phyloP scores from a whole-genome alignment of 2,888 invertebrate genomes.

The Tuberolachnus salignus region DNA sequence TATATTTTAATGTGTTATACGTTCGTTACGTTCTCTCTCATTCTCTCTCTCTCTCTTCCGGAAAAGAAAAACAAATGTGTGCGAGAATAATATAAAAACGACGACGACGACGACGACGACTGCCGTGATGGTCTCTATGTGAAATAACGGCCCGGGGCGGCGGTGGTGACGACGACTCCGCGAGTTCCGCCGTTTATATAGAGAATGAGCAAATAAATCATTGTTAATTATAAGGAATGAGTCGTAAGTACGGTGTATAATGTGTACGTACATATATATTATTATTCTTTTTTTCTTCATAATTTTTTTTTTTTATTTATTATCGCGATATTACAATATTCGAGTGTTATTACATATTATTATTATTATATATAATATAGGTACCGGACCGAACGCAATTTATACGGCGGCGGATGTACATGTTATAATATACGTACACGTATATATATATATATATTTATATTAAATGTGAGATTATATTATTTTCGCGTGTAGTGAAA shows the following conservation, averaged over 20 bases:
- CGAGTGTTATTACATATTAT: not conserved
- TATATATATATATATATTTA: no score
- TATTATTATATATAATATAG: no score
- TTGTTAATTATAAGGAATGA: constrained; percentile 54
- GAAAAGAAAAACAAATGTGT: no score
- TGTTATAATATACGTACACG: no score
- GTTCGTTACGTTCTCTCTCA: no score
- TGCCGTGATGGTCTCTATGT: constrained; percentile 18
- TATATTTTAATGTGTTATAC: no score
- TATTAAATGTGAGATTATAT: no score
- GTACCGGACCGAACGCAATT: not conserved
- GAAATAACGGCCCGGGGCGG: constrained; percentile 12
- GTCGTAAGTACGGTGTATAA: constrained; percentile 12
- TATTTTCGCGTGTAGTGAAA: no score
- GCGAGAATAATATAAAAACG: constrained; percentile 3
- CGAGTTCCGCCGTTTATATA: constrained; percentile 41
- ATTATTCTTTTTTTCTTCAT: no score
- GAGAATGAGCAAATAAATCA: constrained; percentile 54
- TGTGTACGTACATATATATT: no score
- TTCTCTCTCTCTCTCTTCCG: no score
- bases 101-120: not conserved
- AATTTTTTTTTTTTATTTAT: constrained; percentile 41
- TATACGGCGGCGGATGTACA: constrained; percentile 19
- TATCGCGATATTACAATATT: not conserved
- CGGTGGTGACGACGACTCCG: constrained; percentile 36